These are phyloP conservation scores for Oreochromis tanganicae DNA, from an alignment of 2,113 vertebrate species.

Conservation along the genomic window DNA sequence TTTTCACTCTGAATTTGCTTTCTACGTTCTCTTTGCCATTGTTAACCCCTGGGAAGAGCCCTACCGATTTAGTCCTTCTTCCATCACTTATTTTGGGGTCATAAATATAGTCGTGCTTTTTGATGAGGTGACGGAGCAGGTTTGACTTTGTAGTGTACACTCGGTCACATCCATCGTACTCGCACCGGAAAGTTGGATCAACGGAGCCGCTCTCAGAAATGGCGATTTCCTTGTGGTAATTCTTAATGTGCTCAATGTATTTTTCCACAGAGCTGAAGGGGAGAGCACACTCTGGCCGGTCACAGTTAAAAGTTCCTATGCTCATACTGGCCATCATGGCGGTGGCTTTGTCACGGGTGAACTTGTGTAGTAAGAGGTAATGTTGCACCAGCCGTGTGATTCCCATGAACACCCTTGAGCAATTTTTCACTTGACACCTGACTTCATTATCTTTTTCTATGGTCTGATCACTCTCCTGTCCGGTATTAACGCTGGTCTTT, in stretches of 20 bases:
- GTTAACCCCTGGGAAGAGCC: slow-evolving; percentile 34
- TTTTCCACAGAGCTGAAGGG: slow-evolving; percentile 85
- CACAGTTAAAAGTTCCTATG: slow-evolving; percentile 87
- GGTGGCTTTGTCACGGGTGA: slow-evolving; percentile 91
- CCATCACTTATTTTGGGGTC: slow-evolving; percentile 85
- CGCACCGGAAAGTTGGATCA: slow-evolving; percentile 85
- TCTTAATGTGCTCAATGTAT: slow-evolving; percentile 90
- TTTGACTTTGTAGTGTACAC: slow-evolving; percentile 96
- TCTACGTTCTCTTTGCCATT: slow-evolving; percentile 81
- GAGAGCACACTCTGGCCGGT: slow-evolving; percentile 84
- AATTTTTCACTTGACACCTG: slow-evolving; percentile 92
- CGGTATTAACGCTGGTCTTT: slow-evolving; percentile 31
- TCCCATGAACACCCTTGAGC: slow-evolving; percentile 92
- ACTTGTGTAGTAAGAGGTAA: slow-evolving; percentile 94
- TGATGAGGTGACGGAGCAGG: slow-evolving; percentile 93
- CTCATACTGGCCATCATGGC: slow-evolving; percentile 79
- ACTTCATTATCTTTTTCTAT: slow-evolving; percentile 81
- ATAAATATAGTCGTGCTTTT: slow-evolving; percentile 92
- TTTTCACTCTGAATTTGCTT: slow-evolving; percentile 75
- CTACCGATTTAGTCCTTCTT: slow-evolving; percentile 66
- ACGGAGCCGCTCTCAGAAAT: slow-evolving; percentile 81
- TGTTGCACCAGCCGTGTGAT: slow-evolving; percentile 91
- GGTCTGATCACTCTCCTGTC: slow-evolving; percentile 17
- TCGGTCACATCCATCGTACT: slow-evolving; percentile 89
- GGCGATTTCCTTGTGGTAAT: slow-evolving; percentile 84